Base-by-base conservation (phyloP, 2,113 vertebrate species). In the Atherinomorus stipes region DNA sequence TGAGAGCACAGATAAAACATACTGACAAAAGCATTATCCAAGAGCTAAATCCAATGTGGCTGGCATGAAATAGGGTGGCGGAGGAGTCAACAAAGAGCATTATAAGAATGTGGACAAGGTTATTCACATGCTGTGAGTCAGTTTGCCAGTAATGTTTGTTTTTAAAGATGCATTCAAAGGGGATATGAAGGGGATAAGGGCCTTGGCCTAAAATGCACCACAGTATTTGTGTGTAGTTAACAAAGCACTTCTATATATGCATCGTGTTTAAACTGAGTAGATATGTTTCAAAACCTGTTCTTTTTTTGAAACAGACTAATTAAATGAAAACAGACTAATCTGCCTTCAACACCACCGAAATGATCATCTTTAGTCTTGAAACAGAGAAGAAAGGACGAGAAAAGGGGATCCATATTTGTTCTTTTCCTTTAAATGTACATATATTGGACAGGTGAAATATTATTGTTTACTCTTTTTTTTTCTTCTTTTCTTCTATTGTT, bases 1-100 rank as follows among this genome's bases (percentile, higher is more conserved):
- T 85, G 88, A 91, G 74, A 77, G 84, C 84, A 82, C 74, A 89
- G 89, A 93, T 91, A 91, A 92, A 93, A 88, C 79, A 71, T 65
- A 85, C 63, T 90, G 88, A 85, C 86, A 91, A 89, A 91, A 78
- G 80, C 79, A 89, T 89, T 90, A 91, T 85, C 74, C 84, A 53
- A 4, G 60, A 74, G 83, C 82, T 50, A 92, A 91, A 90, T 89
- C 77, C 82, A 82, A 89, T 89, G 89, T 84, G 89, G 85, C 88
- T 87, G 84, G 65, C 54, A 78, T 61, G 60, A 87, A 92, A 90
- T 84, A 79, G 88, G 76, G 61, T 18, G 56, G 81, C 62, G 63
- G 72, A 83, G 56, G 68, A 90, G 86, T 86, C 81, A 81, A 88
- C 78, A 85, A 79, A 79, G 82, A 76, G 72, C 81, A 69, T 71